Conservation (phyloP, 92 coral and sea anemone genomes). For the Heliopora coerulea region DNA sequence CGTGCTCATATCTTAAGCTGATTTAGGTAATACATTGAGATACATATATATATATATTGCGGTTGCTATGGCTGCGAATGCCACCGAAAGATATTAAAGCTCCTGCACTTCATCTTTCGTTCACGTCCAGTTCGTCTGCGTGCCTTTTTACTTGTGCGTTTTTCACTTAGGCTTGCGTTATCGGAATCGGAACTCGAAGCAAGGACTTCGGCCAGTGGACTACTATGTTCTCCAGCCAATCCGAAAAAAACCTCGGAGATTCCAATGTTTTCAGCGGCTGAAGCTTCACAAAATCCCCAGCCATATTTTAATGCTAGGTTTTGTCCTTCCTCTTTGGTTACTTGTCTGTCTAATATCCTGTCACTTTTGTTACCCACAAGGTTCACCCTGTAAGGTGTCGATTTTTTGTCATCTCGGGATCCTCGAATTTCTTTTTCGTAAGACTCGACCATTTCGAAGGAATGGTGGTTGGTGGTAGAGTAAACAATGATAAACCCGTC, state of each 20-base stretch:
- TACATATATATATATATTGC: neutral
- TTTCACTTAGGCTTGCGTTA: slow-evolving; percentile 9
- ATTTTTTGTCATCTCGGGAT: slow-evolving; percentile 46
- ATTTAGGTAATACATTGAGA: no score
- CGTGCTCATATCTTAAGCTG: no score
- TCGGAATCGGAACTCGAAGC: slow-evolving; percentile 36
- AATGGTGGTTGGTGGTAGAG: slow-evolving; percentile 61
- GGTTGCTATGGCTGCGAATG: neutral
- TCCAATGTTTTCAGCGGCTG: slow-evolving; percentile 65
- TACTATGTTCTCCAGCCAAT: slow-evolving; percentile 10
- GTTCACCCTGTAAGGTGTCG: slow-evolving; percentile 42
- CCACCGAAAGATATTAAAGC: slow-evolving; percentile 25
- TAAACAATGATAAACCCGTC: slow-evolving; percentile 73
- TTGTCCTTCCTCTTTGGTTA: slow-evolving; percentile 58
- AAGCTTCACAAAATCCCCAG: slow-evolving; percentile 72
- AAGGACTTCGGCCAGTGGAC: slow-evolving; percentile 1
- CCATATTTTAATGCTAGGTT: slow-evolving; percentile 60
- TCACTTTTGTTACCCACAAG: slow-evolving; percentile 70
- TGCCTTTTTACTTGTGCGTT: neutral
- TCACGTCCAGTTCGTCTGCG: neutral
- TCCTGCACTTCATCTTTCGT: neutral
- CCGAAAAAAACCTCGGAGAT: slow-evolving; percentile 61
- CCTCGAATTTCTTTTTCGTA: slow-evolving; percentile 61
- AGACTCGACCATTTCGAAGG: slow-evolving; percentile 62
- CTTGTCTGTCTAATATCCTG: slow-evolving; percentile 59